Evolutionary conservation across 2,888 invertebrate species (phyloP).

Genomic region (Caenorhabditis auriculariae): DNA sequence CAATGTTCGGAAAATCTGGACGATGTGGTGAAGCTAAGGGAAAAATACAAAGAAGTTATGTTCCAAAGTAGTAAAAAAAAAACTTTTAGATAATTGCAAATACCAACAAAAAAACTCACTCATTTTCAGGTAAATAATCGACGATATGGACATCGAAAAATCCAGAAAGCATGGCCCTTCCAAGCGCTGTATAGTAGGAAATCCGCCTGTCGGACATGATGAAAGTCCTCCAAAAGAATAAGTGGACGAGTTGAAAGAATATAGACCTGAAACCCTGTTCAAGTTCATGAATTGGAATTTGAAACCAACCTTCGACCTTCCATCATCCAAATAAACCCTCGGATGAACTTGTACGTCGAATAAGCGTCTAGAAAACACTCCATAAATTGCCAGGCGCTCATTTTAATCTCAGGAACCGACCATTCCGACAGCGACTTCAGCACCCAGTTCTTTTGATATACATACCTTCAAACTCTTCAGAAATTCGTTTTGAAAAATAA

Average conservation of each 20-base stretch:
- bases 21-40: background rate
- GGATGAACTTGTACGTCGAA: constrained; percentile 28
- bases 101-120: background rate
- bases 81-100: background rate
- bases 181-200: constrained; percentile 2
- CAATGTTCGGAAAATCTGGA: too few species aligned
- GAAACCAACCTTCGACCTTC: constrained; percentile 16
- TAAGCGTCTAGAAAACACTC: constrained; percentile 30
- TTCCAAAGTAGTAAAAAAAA: background rate
- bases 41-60: background rate
- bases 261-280: constrained; percentile 10
- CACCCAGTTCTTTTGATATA: constrained; percentile 36
- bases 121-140: background rate
- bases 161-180: background rate
- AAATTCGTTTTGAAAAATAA: background rate
- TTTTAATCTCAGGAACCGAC: constrained; percentile 22
- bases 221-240: constrained; percentile 27
- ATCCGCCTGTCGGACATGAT: constrained; percentile 8
- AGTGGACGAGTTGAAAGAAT: constrained; percentile 15
- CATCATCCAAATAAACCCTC: constrained; percentile 13
- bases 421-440: constrained; percentile 29
- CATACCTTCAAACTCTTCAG: constrained; percentile 16
- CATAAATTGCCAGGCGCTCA: constrained; percentile 8
- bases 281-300: background rate
- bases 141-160: background rate